These are phyloP conservation scores for Camelus bactrianus DNA, from an alignment of 2,113 vertebrate genomes.

Conservation along the genomic window DNA sequence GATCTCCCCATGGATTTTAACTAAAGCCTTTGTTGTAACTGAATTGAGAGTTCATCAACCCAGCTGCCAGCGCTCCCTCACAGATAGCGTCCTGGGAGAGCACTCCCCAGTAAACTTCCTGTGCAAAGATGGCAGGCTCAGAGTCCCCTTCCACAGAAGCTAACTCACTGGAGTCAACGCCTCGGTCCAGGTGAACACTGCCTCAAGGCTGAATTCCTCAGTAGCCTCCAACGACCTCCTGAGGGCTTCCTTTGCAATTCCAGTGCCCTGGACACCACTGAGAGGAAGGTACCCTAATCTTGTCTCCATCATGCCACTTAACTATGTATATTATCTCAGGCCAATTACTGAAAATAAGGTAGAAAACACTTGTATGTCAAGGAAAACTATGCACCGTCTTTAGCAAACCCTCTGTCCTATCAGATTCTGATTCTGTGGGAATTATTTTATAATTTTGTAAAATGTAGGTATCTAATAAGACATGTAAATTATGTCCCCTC, in stretches of 20 bases:
- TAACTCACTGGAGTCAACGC: too few relatives aligned
- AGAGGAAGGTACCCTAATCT: not conserved
- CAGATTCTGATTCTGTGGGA: not conserved
- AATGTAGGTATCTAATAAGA: not conserved
- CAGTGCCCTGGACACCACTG: rapidly evolving
- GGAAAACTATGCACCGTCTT: not conserved
- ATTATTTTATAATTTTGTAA: not conserved
- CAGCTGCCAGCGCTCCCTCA: not conserved
- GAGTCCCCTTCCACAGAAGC: not conserved
- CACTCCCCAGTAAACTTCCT: not conserved
- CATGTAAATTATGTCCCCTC: not conserved
- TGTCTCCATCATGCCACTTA: not conserved
- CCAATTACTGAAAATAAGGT: not conserved
- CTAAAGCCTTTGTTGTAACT: not conserved
- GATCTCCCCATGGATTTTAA: not conserved
- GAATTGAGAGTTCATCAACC: not conserved
- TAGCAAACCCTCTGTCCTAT: not conserved
- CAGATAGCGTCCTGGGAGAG: not conserved
- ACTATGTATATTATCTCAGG: not conserved
- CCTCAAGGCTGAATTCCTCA: not conserved
- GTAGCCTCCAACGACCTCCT: not conserved
- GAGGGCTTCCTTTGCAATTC: not conserved
- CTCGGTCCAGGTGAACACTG: not conserved
- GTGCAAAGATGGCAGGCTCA: not conserved
- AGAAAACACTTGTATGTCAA: not conserved